Conservation (phyloP, 2,888 invertebrate genomes). For the Pedicia rivosa region DNA sequence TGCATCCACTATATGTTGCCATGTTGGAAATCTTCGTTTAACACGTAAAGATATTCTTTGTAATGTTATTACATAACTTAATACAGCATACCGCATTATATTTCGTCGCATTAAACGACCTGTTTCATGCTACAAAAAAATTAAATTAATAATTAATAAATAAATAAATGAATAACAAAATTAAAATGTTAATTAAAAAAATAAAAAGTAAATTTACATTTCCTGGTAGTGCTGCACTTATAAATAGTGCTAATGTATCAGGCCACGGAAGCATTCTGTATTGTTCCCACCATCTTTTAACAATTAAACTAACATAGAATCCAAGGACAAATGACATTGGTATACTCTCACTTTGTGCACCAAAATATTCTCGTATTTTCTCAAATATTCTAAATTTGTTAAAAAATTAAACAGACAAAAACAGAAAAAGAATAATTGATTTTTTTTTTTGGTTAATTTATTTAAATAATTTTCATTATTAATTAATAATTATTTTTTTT, state of each 20-base stretch:
- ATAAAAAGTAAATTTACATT: conserved; percentile 36
- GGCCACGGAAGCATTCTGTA: conserved; percentile 88
- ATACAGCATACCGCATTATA: conserved; percentile 75
- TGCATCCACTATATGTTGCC: conserved; percentile 82
- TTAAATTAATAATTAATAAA: conserved; percentile 7
- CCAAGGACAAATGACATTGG: conserved; percentile 93
- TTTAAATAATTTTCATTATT: too few species aligned
- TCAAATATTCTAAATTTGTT: conserved; percentile 62
- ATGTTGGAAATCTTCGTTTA: conserved; percentile 73
- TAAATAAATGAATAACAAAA: background rate
- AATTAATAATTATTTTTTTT: too few species aligned
- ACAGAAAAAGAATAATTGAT: too few species aligned
- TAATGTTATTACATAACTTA: conserved; percentile 76
- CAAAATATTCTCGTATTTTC: conserved; percentile 70
- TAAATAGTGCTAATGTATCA: conserved; percentile 79
- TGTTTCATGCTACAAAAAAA: conserved; percentile 58
- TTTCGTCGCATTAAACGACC: conserved; percentile 79
- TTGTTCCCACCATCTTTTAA: conserved; percentile 92
- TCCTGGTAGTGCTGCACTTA: conserved; percentile 82
- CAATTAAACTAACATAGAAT: conserved; percentile 84
- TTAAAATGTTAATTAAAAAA: conserved; percentile 11
- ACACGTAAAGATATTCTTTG: conserved; percentile 77
- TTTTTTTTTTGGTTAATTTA: too few species aligned
- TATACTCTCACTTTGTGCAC: conserved; percentile 75
- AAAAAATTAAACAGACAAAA: background rate